A percentile compares a stretch with the other conserved stretches of the same genome.
These are phyloP conservation scores for Paramuricea clavata DNA, from an alignment of 92 coral and sea anemone species.

Conservation along the genomic window DNA sequence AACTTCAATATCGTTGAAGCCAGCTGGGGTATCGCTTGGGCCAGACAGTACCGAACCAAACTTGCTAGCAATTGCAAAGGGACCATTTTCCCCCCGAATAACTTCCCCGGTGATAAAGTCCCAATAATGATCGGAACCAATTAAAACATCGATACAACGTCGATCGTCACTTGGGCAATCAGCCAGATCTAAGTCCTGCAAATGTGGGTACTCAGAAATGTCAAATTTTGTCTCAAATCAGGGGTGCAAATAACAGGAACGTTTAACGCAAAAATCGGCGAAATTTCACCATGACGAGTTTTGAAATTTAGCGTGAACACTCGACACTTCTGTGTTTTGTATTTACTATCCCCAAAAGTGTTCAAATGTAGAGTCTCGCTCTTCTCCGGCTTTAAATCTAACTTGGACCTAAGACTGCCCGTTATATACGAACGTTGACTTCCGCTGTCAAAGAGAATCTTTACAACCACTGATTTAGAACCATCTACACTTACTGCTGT, in stretches of 20 bases:
- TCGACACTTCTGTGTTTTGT: conserved; percentile 61
- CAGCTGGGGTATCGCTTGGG: conserved; percentile 54
- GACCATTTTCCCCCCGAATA: conserved; percentile 67
- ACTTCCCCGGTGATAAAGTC: conserved; percentile 59
- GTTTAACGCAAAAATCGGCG: conserved; percentile 53
- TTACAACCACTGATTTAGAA: neutral
- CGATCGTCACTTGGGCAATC: conserved; percentile 56
- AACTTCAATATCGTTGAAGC: neutral
- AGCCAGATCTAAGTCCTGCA: conserved; percentile 57
- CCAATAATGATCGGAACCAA: conserved; percentile 79
- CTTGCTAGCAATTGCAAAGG: conserved; percentile 66
- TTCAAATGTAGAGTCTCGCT: conserved; percentile 60
- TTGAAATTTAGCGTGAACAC: conserved; percentile 30
- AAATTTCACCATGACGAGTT: conserved; percentile 30
- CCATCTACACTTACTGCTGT: conserved; percentile 55
- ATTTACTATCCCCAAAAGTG: conserved; percentile 59
- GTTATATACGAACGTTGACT: conserved; percentile 39
- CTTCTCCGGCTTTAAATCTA: conserved; percentile 36
- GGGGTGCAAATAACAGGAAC: conserved; percentile 70
- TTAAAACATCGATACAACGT: conserved; percentile 56
- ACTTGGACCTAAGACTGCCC: neutral
- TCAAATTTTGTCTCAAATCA: conserved; percentile 50
- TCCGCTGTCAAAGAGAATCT: conserved; percentile 27
- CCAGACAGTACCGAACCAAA: conserved; percentile 76
- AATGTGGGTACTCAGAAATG: conserved; percentile 50